Evolutionary conservation across 2,797 vertebrate genomes (phyloP), one percentile per base, ranked within the genome.

Genomic region (Enteromius viviparus): DNA sequence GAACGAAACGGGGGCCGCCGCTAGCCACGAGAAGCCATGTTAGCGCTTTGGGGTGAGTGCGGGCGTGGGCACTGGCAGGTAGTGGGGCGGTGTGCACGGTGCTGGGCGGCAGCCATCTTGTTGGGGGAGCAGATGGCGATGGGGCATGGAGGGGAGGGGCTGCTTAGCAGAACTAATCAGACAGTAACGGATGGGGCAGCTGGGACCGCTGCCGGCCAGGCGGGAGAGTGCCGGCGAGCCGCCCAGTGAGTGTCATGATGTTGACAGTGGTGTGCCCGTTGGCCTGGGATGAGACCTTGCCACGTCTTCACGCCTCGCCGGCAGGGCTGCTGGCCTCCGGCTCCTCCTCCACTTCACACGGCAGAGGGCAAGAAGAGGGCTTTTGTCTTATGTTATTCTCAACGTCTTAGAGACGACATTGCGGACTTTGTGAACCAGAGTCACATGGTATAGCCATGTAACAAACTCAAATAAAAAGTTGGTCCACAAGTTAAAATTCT

Each of bases 81-180:
- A 96, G 96, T 94, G 95, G 95, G 96, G 95, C 94, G 94, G 94
- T 92, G 92, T 91, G 92, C 88, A 94, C 92, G 93, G 76, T 84
- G 94, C 97, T 99, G 98, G 98, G 97, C 94, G 94, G 96, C 95
- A 96, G 97, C 97, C 98, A 99, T 97, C 94, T 97, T 96, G 95
- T 96, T 95, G 95, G 94, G 95, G 94, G 92, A 94, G 94, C 94
- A 94, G 94, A 95, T 95, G 94, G 94, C 92, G 92, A 91, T 91
- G 90, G 93, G 93, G 92, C 93, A 94, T 93, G 92, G 91, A 96
- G 96, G 97, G 97, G 97, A 97, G 97, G 98, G 97, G 97, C 97
- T 99, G 97, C 97, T 99, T 98, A 98, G 97, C 97, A 98, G 96
- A 99, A 97, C 97, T 99, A 99, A 99, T 99, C 97, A 99, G 97